Evolutionary conservation across 2,113 vertebrate species (phyloP), one percentile per base, ranked within the genome.

Genomic region (Smithornis capensis): DNA sequence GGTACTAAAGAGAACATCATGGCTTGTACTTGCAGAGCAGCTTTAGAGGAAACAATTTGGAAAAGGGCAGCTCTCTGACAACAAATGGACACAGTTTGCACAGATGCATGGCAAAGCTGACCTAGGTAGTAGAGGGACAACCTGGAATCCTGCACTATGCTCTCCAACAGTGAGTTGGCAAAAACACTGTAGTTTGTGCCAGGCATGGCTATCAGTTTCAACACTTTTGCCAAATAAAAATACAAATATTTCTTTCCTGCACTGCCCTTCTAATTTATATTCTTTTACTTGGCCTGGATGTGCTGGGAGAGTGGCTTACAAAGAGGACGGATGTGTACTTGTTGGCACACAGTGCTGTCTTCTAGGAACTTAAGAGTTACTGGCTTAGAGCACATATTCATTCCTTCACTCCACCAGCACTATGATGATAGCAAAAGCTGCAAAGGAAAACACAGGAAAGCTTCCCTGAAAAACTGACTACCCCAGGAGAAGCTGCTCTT

Each of bases 401-500:
- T 67, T 88, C 60, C 69, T 86, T 62, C 47, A 68, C 38, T 70
- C 27, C 50, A 37, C 59, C 37, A 78, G 28, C 55, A 60, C 42
- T 37, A 55, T 6, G 29, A 74, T 2, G 8, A 79, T 19, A 81
- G 82, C 56, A 95, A 91, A 83, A 85, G 71, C 85, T 88, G 70
- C 24, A 80, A 77, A 71, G 55, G 19, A 88, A 92, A 94, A 78
- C 52, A 83, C 29, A 75, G 80, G 64, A 93, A 80, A 90, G 52
- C 75, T 70, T 52, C 71, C 88, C 24, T 77, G 75, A 92, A 73
- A 93, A 94, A 94, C 52, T 68, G 69, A 62, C 56, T 71, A 60
- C 47, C 81, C 31, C 65, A 49, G 4, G 47, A 94, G 76, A 94
- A 96, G 56, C 64, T 94, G 69, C 42, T 88, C 86, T 90, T 94